Base-by-base conservation (phyloP, 1,140 invertebrate species). In the Carposina sasakii region DNA sequence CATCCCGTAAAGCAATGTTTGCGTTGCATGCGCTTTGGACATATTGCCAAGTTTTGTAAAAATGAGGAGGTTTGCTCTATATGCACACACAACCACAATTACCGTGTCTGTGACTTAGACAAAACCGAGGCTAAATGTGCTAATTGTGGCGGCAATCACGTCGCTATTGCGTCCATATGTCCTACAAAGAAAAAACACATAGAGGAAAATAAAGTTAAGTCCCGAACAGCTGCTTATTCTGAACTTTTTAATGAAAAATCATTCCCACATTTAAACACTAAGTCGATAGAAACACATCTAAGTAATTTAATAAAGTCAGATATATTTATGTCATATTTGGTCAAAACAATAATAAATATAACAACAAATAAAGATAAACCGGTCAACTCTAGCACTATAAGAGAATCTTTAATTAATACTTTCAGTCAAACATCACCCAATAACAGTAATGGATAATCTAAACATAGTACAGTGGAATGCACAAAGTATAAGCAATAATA, bases 1-100 rank as follows among this genome's bases (percentile, higher is more conserved):
- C 63, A 58, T 40, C 59, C 55, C n/a, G 56, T 65, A 2, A 65
- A 58, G 16, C 63, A 65, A 24, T 61, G 63, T 36, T 31, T 59
- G 8, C 39, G 41, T 2, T 62, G 56, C 22, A 20, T 61, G 5
- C 22, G 54, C 6, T 65, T 57, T 45, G 57, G 45, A 1, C 58
- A 65, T 24, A 50, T 65, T 9, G 58, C 53, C 2, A 65, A 56
- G 28, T 61, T 43, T 34, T 61, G 55, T 45, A 54, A 58, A 39
- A 65, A 64, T 39, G 12, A 54, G 2, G 46, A 57, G 13, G 28
- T 19, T 2, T 66, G 51, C 19, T 57, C 53, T 9, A 62, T 66
- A 16, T 66, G 48, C 26, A 28, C 30, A 10, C 36, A 44, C 19
- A 40, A 48, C n/a, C 57, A 59, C 16, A 50, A 43, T 33, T 59